Evolutionary conservation across 2,888 invertebrate genomes (phyloP), one percentile per base, ranked within the genome.

Genomic region (Xanthorhoe spadicearia): DNA sequence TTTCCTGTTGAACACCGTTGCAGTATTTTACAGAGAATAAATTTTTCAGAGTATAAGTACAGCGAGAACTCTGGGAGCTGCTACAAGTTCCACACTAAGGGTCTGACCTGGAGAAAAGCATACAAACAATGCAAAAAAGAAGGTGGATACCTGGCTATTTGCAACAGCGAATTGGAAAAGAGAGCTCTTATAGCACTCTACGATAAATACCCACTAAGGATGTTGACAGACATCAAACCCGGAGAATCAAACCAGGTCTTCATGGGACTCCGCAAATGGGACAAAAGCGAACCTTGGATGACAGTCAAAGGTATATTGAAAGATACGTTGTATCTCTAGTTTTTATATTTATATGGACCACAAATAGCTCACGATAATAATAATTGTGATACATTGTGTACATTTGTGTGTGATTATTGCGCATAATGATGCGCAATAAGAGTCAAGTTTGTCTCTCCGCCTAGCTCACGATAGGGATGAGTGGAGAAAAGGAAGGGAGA

Each of bases 61-160:
- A 18, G 62, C 32, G 38, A 54, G 15, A 38, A 15, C 3, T 52
- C 64, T 52, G 68, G 62, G 15, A 64, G 59, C 43, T 64, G 59
- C 48, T 64, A 59, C 59, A 66, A 65, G 19, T 56, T 60, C 18
- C 60, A 65, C 56, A 28, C 17, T 0, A 55, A 56, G 9, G 38
- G 43, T 17, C 0, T 49, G 32, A 48, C 55, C 10, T 65, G 65
- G 65, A 9, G 15, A 0, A 43, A 55, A 8, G 65, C 65, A 2
- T 51, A 52, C 18, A 5, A 43, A 0, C 38, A 50, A 19, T 65
- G 65, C 56, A 61, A 50, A 8, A 1, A 10, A 0, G 65, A 65
- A 32, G 28, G 38, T n/a, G 50, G 43, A 10, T 56, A 61, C 15
- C 51, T 65, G 6, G 52, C 65, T 2, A 43, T 65, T 13, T 56